phyloP scores from a whole-genome alignment of 2,113 vertebrate species.

The Leptosomus discolor region DNA sequence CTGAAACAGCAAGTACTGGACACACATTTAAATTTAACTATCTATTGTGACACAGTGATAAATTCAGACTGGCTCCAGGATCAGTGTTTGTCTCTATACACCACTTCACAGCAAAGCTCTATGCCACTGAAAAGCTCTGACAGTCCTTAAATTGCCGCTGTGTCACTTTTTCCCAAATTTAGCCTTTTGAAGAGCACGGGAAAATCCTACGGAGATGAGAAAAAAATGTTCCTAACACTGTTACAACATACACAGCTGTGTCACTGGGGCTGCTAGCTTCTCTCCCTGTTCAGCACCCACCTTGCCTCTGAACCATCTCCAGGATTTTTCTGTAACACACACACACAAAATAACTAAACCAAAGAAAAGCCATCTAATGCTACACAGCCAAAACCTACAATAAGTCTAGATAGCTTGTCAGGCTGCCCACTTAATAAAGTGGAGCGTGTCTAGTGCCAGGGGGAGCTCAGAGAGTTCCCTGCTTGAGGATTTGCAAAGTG shows the following conservation, averaged over 20 bases:
- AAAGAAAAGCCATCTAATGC: not conserved
- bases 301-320: not conserved
- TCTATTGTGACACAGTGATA: slow-evolving; percentile 2
- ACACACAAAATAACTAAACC: not conserved
- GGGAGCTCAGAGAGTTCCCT: not conserved
- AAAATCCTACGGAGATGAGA: slow-evolving; percentile 6
- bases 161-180: not conserved
- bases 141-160: not conserved
- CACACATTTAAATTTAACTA: slow-evolving; percentile 42
- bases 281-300: not conserved
- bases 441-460: no score
- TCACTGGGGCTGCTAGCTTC: not conserved
- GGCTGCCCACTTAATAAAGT: not conserved
- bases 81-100: not conserved
- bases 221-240: not conserved
- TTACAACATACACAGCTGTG: not conserved
- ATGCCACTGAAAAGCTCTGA: not conserved
- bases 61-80: not conserved
- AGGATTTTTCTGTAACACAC: not conserved
- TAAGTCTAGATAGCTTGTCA: not conserved
- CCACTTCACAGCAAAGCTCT: not conserved
- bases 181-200: not conserved
- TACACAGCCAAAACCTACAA: not conserved
- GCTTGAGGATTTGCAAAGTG: not conserved
- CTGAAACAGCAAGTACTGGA: slow-evolving; percentile 39